Percentiles rank a stretch among this genome's conserved stretches.
Conservation (phyloP, 2,113 vertebrate species). For the Castor canadensis region DNA sequence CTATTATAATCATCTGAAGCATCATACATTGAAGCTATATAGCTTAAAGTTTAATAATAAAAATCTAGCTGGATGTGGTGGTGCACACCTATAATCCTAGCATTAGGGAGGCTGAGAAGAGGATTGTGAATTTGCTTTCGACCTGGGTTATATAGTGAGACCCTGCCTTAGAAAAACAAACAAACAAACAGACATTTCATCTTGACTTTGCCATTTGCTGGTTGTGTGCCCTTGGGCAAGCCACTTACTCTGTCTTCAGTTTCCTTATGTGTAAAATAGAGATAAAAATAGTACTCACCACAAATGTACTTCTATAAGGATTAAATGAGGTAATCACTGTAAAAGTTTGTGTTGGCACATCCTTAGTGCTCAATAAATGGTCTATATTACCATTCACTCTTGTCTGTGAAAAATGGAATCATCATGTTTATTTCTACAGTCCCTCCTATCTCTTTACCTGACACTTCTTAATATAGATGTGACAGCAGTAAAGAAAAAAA, state of each 20-base stretch:
- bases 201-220: not conserved
- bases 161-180: not conserved
- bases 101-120: too few species aligned
- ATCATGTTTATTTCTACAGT: conserved; percentile 17
- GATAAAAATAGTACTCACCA: not conserved
- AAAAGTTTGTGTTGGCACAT: conserved; percentile 19
- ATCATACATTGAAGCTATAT: conserved; percentile 12
- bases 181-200: not conserved
- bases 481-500: not conserved
- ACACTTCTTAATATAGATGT: not conserved
- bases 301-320: conserved; percentile 10
- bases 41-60: not conserved
- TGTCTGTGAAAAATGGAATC: not conserved
- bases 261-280: conserved; percentile 15
- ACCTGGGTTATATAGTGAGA: too few species aligned
- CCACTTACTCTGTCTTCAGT: conserved; percentile 14
- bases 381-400: not conserved
- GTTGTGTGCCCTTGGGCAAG: conserved; percentile 10
- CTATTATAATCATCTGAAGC: not conserved
- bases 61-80: not conserved
- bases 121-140: too few species aligned
- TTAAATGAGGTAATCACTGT: conserved; percentile 43
- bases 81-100: too few species aligned
- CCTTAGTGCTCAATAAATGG: not conserved
- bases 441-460: not conserved